Evolutionary conservation across 2,113 vertebrate genomes (phyloP), one percentile per base, ranked within the genome.

Genomic region (Phasianus colchicus): DNA sequence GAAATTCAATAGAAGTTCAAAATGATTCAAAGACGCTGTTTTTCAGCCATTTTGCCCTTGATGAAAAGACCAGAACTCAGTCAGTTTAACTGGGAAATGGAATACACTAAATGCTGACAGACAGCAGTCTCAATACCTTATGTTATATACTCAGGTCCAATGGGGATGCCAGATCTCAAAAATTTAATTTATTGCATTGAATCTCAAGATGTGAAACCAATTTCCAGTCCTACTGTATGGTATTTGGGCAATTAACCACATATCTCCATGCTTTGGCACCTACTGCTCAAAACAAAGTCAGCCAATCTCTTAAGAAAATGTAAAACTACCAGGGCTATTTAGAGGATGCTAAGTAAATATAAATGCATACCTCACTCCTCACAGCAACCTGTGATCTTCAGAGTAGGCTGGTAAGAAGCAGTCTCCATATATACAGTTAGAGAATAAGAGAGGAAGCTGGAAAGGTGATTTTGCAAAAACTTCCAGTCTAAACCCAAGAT

Each of bases 281-380:
- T 64, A 48, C 14, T 32, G 9, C 5, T 13, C 9, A 40, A 67
- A 85, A 83, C 21, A 71, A 2, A 38, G 25, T 10, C 29, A 67
- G 17, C 1, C 9, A 58, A 9, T 42, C 18, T 75, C 54, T 75
- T 55, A 24, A n/a, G 9, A 79, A 95, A 72, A 67, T 60, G 5
- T 9, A 47, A 50, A 65, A 40, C 72, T 75, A 72, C 18, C 18
- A 65, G 13, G 32, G 13, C 8, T 81, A 3, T 70, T 88, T n/a
- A 61, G 50, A 70, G n/a, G 13, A 63, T 83, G 30, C 19, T 45
- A 71, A 36, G 20, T 43, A 57, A 67, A 5, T 21, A 45, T 32
- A 64, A 45, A 24, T 34, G 40, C 0, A 1, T 36, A 48, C 14
- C 0, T 1, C 21, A 7, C 9, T 75, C 16, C 24, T 61, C 60